phyloP scores from a whole-genome alignment of 92 coral and sea anemone species.

The Epizoanthus illoricatus region DNA sequence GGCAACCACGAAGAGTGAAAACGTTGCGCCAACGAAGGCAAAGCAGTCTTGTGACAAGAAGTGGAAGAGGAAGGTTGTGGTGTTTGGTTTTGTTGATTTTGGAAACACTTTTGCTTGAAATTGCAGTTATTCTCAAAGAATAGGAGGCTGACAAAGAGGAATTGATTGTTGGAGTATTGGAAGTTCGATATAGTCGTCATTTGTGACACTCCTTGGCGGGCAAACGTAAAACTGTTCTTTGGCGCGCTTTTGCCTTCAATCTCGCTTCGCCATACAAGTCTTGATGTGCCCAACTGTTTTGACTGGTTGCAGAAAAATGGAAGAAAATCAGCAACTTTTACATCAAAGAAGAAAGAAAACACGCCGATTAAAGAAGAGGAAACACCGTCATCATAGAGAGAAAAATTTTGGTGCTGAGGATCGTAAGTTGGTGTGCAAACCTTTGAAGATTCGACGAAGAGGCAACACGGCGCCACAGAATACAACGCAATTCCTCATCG shows the following conservation, averaged over 20 bases:
- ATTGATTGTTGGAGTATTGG: not conserved
- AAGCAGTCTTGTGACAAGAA: not conserved
- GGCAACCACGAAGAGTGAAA: constrained; percentile 10
- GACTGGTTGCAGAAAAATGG: constrained; percentile 26
- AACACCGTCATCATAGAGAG: constrained; percentile 38
- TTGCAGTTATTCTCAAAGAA: not conserved
- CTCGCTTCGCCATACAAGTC: not conserved
- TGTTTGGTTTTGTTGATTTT: not conserved
- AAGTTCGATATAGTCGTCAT: not conserved
- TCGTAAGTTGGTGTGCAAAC: constrained; percentile 41
- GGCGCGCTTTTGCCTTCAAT: constrained; percentile 23
- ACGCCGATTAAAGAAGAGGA: constrained; percentile 74
- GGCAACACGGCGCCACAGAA: constrained; percentile 90
- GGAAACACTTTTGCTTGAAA: not conserved
- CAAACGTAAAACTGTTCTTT: not conserved
- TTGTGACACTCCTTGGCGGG: not conserved
- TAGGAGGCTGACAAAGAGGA: not conserved
- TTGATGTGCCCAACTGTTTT: constrained; percentile 36
- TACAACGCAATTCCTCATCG: constrained; percentile 96
- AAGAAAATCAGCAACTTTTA: constrained; percentile 27
- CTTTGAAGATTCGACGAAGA: constrained; percentile 48
- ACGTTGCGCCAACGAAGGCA: constrained; percentile 35
- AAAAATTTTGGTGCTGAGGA: constrained; percentile 26
- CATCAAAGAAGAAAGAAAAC: constrained; percentile 60
- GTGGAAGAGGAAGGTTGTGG: not conserved